Percentiles rank a stretch among this genome's conserved stretches.
These are phyloP conservation scores for Eupithecia dodoneata DNA, from an alignment of 2,888 invertebrate species.

Conservation along the genomic window DNA sequence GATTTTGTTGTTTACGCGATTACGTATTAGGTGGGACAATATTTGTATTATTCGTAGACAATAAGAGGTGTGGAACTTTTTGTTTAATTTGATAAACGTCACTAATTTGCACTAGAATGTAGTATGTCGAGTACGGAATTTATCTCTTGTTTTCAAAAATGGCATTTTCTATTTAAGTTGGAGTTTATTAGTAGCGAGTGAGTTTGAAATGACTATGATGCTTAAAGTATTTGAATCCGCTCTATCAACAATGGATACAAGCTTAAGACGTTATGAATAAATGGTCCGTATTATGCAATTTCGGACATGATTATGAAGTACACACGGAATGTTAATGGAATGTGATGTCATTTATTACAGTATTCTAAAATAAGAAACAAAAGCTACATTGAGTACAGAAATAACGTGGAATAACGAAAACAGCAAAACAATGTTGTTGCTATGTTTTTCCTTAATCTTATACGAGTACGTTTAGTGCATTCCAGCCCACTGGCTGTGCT, in stretches of 20 bases:
- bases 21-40: conserved; percentile 66
- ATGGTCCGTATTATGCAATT: not conserved
- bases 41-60: conserved; percentile 74
- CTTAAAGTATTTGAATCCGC: not conserved
- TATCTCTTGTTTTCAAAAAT: not conserved
- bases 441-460: not conserved
- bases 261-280: not conserved
- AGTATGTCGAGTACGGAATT: not conserved
- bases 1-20: conserved; percentile 47
- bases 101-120: conserved; percentile 42
- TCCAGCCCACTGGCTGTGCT: not conserved
- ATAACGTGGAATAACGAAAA: not conserved
- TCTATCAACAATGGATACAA: not conserved
- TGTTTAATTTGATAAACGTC: conserved; percentile 60
- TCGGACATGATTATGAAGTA: not conserved
- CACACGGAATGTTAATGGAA: not conserved
- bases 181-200: not conserved
- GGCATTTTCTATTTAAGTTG: not conserved
- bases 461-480: not conserved
- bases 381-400: not conserved
- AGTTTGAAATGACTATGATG: not conserved
- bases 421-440: not conserved
- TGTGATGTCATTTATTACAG: not conserved
- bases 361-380: conserved; percentile 5
- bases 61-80: conserved; percentile 77